phyloP scores from a whole-genome alignment of 2,888 invertebrate species.

The Pyralis farinalis region DNA sequence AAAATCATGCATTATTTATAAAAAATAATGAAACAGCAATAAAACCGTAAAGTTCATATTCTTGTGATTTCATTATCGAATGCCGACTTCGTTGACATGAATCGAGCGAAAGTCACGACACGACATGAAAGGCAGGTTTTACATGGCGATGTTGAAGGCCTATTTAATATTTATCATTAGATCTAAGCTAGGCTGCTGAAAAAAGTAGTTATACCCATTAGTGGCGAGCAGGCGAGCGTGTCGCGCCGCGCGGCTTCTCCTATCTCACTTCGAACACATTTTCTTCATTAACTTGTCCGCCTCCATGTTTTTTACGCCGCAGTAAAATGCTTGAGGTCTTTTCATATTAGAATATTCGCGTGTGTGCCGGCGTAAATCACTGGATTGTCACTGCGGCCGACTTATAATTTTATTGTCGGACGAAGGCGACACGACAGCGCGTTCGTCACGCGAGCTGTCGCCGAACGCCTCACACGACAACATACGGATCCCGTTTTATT shows the following conservation, averaged over 20 bases:
- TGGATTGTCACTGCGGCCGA: slow-evolving; percentile 78
- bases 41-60: not conserved
- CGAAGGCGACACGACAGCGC: slow-evolving; percentile 67
- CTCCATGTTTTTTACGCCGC: slow-evolving; percentile 56
- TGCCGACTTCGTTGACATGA: slow-evolving; percentile 2
- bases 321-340: slow-evolving; percentile 62
- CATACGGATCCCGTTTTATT: slow-evolving; percentile 66
- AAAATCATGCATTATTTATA: too few species aligned
- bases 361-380: slow-evolving; percentile 77
- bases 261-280: slow-evolving; percentile 63
- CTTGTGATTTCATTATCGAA: not conserved
- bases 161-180: slow-evolving; percentile 19
- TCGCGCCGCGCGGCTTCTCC: slow-evolving; percentile 27
- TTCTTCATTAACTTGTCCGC: slow-evolving; percentile 75
- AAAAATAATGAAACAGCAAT: not conserved
- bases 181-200: slow-evolving; percentile 22
- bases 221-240: slow-evolving; percentile 56
- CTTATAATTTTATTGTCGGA: slow-evolving; percentile 81
- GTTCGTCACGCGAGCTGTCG: slow-evolving; percentile 60
- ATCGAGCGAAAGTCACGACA: slow-evolving; percentile 13
- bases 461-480: slow-evolving; percentile 50
- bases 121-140: slow-evolving; percentile 12
- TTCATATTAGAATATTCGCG: slow-evolving; percentile 75
- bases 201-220: slow-evolving; percentile 33
- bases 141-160: slow-evolving; percentile 12